Evolutionary conservation across 2,888 invertebrate genomes (phyloP).

Genomic region (Platycheirus rosarum): DNA sequence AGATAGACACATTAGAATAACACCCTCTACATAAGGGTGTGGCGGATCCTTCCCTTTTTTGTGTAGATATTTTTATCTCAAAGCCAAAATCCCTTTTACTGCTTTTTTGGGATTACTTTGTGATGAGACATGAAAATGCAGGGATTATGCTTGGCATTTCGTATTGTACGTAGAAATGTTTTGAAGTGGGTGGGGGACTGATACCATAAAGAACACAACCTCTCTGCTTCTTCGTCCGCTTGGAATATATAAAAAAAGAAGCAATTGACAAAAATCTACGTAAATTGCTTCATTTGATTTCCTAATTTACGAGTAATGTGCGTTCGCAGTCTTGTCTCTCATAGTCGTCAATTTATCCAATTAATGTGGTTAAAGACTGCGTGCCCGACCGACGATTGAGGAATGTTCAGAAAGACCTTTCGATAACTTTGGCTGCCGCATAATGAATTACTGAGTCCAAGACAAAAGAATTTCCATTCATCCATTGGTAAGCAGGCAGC

Average conservation of each 20-base stretch:
- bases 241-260: slow-evolving; percentile 29
- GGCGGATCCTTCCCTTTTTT: slow-evolving; percentile 2
- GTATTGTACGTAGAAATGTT: slow-evolving; percentile 40
- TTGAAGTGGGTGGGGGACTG: background rate
- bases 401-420: background rate
- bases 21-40: slow-evolving; percentile 27
- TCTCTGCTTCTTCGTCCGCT: background rate
- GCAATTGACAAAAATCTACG: slow-evolving; percentile 65
- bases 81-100: slow-evolving; percentile 71
- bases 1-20: slow-evolving; percentile 48
- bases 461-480: slow-evolving; percentile 52
- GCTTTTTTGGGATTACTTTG: slow-evolving; percentile 63
- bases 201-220: background rate
- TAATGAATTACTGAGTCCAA: slow-evolving; percentile 42
- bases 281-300: slow-evolving; percentile 68
- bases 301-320: slow-evolving; percentile 65
- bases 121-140: slow-evolving; percentile 73
- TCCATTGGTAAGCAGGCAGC: slow-evolving; percentile 1
- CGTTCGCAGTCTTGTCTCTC: slow-evolving; percentile 62
- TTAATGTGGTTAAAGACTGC: slow-evolving; percentile 47
- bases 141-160: slow-evolving; percentile 65
- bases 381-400: slow-evolving; percentile 1
- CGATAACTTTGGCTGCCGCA: slow-evolving; percentile 24
- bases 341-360: slow-evolving; percentile 69
- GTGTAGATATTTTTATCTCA: slow-evolving; percentile 50